Conservation (phyloP, 2,113 vertebrate genomes). For the Emydura subglobosa region DNA sequence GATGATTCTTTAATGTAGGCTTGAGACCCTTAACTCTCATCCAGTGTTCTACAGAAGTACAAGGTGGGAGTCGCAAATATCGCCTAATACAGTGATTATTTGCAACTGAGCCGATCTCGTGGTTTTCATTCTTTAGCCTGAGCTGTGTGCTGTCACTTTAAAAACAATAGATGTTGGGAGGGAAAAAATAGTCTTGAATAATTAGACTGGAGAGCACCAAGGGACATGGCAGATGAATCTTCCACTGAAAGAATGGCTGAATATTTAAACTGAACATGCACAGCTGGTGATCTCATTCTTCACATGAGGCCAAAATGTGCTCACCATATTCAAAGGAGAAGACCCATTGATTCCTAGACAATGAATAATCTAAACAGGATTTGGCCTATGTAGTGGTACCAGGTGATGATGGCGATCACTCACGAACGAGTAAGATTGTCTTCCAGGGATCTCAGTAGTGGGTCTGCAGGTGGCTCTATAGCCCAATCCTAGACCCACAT, state of each 20-base stretch:
- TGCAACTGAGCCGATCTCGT: neutral
- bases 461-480: too few species aligned
- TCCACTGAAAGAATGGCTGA: conserved; percentile 40
- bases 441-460: too few species aligned
- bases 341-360: neutral
- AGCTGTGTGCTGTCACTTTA: conserved; percentile 16
- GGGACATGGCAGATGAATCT: conserved; percentile 48
- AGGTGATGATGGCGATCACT: neutral
- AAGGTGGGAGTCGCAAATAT: neutral
- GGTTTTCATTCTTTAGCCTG: neutral
- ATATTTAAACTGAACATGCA: conserved; percentile 32
- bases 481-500: too few species aligned
- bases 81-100: neutral
- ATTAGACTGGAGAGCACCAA: conserved; percentile 16
- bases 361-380: neutral
- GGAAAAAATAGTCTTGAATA: neutral
- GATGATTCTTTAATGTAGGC: neutral
- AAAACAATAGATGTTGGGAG: neutral
- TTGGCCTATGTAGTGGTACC: neutral
- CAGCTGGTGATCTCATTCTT: conserved; percentile 29
- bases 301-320: neutral
- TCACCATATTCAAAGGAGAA: neutral
- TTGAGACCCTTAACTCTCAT: neutral
- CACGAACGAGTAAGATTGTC: too few species aligned
- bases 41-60: neutral